Evolutionary conservation across 2,888 invertebrate species (phyloP), one percentile per base, ranked within the genome.

Genomic region (Cantharis lateralis): DNA sequence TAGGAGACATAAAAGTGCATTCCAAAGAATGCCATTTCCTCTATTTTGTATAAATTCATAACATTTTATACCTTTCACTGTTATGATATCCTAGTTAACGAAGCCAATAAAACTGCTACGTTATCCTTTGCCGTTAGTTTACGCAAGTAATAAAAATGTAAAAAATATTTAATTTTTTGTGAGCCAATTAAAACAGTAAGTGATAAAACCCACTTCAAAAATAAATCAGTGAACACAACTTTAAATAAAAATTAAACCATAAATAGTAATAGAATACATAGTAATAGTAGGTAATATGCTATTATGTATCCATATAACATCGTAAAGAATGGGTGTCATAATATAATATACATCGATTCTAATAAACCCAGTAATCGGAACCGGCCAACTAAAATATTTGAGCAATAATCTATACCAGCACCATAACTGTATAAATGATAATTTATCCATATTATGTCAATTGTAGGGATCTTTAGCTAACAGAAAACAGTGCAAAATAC

Each of bases 21-120:
- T 80, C 77, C 77, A 77, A 66, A 20, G 20, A 66, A 16, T n/a
- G 13, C 20, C 13, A 13, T 18, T 20, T n/a, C n/a, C 20, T 20
- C 16, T 16, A 66, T 64, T 18, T 72, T 70, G 24, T 15, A 11
- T 26, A 26, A 15, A 15, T 66, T 66, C n/a, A 13, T 11, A 62
- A 70, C 4, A 20, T 32, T 70, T 70, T 24, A 20, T n/a, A 66
- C 20, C 74, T 61, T 71, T 63, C 16, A 2, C 7, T 3, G 32
- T 63, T 72, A 72, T 81, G 78, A 1, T 24, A 26, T 78, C 81
- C 82, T 80, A 71, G 3, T 72, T 73, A 32, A 10, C 71, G 78
- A 79, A 78, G 77, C 81, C 77, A 81, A 77, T 77, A 79, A 80
- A 77, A 81, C 79, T 79, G 82, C 82, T 81, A 82, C 82, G 81